A percentile compares a stretch with the other conserved stretches of the same genome.
phyloP scores from a whole-genome alignment of 2,797 vertebrate genomes.

The Sphenopsis melanotis region DNA sequence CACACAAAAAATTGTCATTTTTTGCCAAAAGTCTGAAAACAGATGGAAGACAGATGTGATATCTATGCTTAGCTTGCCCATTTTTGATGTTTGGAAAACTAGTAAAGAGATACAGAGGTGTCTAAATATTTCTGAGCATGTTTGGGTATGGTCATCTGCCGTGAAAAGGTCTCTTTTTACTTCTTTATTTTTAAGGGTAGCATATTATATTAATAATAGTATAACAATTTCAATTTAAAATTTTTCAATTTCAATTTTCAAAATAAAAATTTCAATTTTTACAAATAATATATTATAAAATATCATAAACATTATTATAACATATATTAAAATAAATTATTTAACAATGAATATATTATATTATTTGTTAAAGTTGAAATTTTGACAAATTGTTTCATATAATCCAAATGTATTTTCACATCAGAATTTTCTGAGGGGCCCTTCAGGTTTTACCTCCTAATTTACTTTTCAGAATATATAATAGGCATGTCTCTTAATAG shows the following conservation, averaged over 20 bases:
- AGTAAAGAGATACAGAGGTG: too few relatives aligned
- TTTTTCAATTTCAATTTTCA: neutral
- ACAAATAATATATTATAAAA: neutral
- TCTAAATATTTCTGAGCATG: neutral
- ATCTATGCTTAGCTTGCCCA: neutral
- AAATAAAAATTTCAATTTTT: neutral
- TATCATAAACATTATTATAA: neutral
- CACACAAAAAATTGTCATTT: neutral
- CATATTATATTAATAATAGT: neutral
- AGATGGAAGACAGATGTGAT: neutral
- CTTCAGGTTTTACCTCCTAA: neutral
- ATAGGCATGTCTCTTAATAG: neutral
- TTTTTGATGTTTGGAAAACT: neutral
- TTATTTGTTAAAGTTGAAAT: neutral
- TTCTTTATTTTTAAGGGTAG: neutral
- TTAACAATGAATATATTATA: neutral
- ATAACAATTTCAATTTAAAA: neutral
- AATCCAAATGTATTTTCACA: neutral
- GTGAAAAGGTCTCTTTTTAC: neutral
- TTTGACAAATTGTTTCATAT: accelerated
- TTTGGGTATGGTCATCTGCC: accelerated
- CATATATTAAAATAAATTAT: too few relatives aligned
- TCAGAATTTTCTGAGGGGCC: neutral
- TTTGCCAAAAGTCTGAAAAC: neutral
- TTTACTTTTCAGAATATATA: neutral